Percentiles rank a stretch among this genome's conserved stretches.
Conservation (phyloP, 2,797 vertebrate species). For the Geotrypetes seraphini region DNA sequence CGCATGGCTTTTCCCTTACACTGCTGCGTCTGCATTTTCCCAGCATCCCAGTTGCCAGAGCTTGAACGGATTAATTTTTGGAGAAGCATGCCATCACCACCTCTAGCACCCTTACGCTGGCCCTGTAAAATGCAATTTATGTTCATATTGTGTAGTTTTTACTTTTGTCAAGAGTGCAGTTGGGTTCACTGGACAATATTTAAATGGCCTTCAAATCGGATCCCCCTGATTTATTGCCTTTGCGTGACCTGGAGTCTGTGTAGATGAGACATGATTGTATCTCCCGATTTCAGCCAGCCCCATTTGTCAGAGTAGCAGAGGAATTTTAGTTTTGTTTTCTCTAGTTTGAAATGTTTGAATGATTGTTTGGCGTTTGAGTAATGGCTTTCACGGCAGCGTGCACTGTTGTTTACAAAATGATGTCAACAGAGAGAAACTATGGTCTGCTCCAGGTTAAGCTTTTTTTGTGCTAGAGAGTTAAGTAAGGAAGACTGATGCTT, state of each 20-base stretch:
- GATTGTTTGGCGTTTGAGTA: constrained; percentile 31
- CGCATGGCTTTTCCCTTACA: too few species aligned
- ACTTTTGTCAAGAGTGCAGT: too few species aligned
- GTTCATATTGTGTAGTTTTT: too few species aligned
- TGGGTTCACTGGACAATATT: too few species aligned
- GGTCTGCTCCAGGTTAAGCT: not conserved
- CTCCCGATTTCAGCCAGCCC: constrained; percentile 3
- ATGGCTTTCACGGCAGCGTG: constrained; percentile 9
- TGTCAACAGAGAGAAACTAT: constrained; percentile 9
- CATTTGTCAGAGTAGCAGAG: constrained; percentile 1
- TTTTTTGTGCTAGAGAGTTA: constrained; percentile 8
- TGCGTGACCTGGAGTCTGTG: constrained; percentile 3
- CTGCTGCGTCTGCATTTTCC: too few species aligned
- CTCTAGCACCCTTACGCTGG: too few species aligned
- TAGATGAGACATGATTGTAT: constrained; percentile 14
- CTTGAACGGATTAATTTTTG: too few species aligned
- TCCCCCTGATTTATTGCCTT: constrained; percentile 15
- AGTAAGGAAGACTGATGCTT: not conserved
- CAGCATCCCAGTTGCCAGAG: too few species aligned
- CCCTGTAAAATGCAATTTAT: too few species aligned
- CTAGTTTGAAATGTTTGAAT: not conserved
- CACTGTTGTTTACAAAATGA: constrained; percentile 22
- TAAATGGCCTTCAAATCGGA: constrained; percentile 1
- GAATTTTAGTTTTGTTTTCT: constrained; percentile 1
- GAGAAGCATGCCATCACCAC: too few species aligned